Conservation (phyloP, 2,797 vertebrate genomes). For the Bovichtus variegatus region DNA sequence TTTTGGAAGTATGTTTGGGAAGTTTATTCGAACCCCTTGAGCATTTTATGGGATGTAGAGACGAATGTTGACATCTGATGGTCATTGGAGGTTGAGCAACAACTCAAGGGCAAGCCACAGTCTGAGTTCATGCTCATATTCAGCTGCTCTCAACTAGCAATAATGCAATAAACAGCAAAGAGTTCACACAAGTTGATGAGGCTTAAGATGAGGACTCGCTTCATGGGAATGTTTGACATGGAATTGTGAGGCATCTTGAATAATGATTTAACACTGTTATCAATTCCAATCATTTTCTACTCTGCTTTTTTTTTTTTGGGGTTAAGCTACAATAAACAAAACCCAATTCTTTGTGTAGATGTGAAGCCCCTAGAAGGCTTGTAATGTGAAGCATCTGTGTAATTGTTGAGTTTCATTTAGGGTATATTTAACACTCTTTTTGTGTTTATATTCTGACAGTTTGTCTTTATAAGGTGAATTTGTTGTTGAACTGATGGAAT, state of each 20-base stretch:
- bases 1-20: conserved; percentile 22
- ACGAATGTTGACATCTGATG: conserved; percentile 36
- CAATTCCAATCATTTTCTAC: neutral
- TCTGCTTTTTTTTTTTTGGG: neutral
- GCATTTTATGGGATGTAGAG: conserved; percentile 24
- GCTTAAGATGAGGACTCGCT: neutral
- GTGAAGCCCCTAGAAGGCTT: neutral
- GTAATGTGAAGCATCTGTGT: neutral
- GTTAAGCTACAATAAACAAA: neutral
- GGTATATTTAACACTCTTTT: neutral
- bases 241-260: neutral
- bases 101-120: conserved; percentile 22
- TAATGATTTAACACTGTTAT: too few relatives aligned
- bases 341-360: neutral
- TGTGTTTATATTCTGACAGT: too few relatives aligned
- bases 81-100: neutral
- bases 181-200: conserved; percentile 2
- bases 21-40: conserved; percentile 10
- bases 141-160: conserved; percentile 7
- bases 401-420: neutral
- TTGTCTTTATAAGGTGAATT: neutral
- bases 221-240: neutral
- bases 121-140: conserved; percentile 16
- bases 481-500: neutral
- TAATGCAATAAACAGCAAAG: conserved; percentile 2